These are phyloP conservation scores for Sebastes cheni DNA, from an alignment of 2,797 vertebrate species.

Conservation along the genomic window DNA sequence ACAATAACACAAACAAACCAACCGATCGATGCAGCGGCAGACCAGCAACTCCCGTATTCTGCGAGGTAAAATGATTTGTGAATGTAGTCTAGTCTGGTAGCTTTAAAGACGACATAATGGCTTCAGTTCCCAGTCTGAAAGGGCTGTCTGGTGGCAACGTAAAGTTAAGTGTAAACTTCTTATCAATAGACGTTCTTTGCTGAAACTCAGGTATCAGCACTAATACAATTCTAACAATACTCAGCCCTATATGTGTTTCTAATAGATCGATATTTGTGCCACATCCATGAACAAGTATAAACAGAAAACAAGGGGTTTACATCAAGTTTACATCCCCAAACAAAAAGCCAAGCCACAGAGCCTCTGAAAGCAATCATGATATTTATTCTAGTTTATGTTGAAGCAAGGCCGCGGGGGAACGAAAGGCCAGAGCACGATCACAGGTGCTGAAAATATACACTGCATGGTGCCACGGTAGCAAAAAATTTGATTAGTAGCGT, in stretches of 20 bases:
- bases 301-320: neutral
- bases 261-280: neutral
- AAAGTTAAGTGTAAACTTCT: too few species aligned
- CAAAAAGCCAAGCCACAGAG: neutral
- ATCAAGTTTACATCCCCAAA: neutral
- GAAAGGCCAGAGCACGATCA: neutral
- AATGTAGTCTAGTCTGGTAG: too few species aligned
- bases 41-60: too few species aligned
- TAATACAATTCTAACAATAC: neutral
- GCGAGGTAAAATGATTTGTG: too few species aligned
- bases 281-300: neutral
- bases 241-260: neutral
- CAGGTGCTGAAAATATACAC: constrained; percentile 5
- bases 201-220: neutral
- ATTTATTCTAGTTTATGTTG: constrained; percentile 39
- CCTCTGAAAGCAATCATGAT: constrained; percentile 4
- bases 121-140: too few species aligned
- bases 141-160: too few species aligned
- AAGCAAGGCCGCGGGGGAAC: constrained; percentile 13
- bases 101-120: too few species aligned
- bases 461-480: constrained; percentile 13
- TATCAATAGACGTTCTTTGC: too few species aligned
- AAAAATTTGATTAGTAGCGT: constrained; percentile 28
- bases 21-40: too few species aligned
- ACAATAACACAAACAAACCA: too few species aligned